Evolutionary conservation across 1,140 invertebrate genomes (phyloP).

Genomic region (Dermatophagoides farinae): DNA sequence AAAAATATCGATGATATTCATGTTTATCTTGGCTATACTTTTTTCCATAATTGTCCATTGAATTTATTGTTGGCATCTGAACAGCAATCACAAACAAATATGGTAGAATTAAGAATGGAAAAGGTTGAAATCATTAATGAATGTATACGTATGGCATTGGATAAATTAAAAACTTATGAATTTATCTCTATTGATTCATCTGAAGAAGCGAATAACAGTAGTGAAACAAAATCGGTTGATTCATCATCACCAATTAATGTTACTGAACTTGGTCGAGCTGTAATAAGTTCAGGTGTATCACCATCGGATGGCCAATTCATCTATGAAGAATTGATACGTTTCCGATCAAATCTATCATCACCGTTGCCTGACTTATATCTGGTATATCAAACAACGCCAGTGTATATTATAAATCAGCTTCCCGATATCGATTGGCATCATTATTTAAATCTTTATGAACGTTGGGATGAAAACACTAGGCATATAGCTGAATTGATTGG

Average conservation of each 20-base stretch:
- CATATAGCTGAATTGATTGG: conserved; percentile 76
- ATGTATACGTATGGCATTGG: neutral
- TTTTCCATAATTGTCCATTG: conserved; percentile 28
- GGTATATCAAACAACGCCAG: conserved; percentile 52
- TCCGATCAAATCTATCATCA: conserved; percentile 67
- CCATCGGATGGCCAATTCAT: conserved; percentile 71
- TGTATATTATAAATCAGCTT: conserved; percentile 17
- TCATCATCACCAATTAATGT: conserved; percentile 42
- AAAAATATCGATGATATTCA: conserved; percentile 45
- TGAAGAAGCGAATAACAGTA: too few species aligned
- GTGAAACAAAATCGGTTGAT: conserved; percentile 21
- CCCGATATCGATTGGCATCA: conserved; percentile 59
- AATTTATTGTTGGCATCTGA: too few species aligned
- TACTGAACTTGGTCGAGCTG: conserved; percentile 70
- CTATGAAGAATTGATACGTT: conserved; percentile 73
- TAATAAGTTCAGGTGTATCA: conserved; percentile 70
- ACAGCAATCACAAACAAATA: neutral
- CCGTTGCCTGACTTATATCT: conserved; percentile 85
- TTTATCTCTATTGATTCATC: neutral
- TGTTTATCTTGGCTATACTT: conserved; percentile 58
- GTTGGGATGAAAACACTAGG: conserved; percentile 50
- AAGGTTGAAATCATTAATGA: neutral
- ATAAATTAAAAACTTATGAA: conserved; percentile 4
- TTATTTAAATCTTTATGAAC: conserved; percentile 62
- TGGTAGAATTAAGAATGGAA: too few species aligned